Evolutionary conservation across 2,888 invertebrate species (phyloP).

Genomic region (Epistrophe grossulariae): DNA sequence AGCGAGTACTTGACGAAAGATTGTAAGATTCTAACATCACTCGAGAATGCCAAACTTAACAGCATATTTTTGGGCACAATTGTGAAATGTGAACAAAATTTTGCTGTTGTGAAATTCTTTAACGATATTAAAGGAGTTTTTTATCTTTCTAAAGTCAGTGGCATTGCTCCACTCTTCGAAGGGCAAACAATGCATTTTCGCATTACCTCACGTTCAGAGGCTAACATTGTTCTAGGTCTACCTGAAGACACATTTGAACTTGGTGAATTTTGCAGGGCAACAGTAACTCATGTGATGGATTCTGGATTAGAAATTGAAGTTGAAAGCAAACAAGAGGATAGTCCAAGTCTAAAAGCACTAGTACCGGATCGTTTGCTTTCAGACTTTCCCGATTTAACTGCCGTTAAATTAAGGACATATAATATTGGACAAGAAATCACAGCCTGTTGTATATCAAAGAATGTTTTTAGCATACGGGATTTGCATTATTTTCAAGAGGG

Average conservation of each 20-base stretch:
- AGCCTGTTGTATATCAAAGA: constrained; percentile 81
- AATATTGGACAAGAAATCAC: constrained; percentile 77
- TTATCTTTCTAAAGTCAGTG: constrained; percentile 77
- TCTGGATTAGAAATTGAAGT: constrained; percentile 83
- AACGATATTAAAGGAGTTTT: constrained; percentile 83
- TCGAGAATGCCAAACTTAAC: constrained; percentile 85
- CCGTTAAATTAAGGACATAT: constrained; percentile 79
- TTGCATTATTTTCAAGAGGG: constrained; percentile 80
- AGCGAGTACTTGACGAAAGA: constrained; percentile 86
- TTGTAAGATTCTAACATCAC: constrained; percentile 84
- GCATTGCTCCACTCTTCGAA: constrained; percentile 77
- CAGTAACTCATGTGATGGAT: constrained; percentile 79
- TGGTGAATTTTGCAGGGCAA: constrained; percentile 81
- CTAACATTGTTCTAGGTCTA: constrained; percentile 79
- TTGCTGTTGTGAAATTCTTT: constrained; percentile 82
- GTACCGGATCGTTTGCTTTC: constrained; percentile 82
- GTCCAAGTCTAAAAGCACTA: constrained; percentile 80
- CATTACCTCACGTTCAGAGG: constrained; percentile 78
- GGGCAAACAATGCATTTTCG: constrained; percentile 82
- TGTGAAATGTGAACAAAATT: constrained; percentile 79
- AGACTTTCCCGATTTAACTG: constrained; percentile 81
- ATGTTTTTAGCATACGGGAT: constrained; percentile 82
- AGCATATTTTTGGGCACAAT: constrained; percentile 82
- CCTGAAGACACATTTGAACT: constrained; percentile 80
- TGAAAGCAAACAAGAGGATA: constrained; percentile 68